Evolutionary conservation across 1,140 invertebrate genomes (phyloP), one percentile per base, ranked within the genome.

Genomic region (Hestina assimilis): DNA sequence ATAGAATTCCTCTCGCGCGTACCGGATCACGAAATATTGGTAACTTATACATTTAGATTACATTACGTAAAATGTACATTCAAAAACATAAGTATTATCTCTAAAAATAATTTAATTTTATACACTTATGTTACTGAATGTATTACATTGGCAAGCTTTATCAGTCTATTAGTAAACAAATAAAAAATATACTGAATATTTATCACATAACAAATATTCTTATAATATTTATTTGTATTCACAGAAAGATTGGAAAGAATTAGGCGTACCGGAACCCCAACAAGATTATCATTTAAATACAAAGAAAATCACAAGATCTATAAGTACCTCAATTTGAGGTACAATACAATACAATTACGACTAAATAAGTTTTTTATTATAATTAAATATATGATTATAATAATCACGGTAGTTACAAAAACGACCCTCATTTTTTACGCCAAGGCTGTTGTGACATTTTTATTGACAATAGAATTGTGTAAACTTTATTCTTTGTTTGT

Each of bases 1-100:
- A 86, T 99, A 26, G 98, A 99, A 89, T 96, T 99, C 66, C 90
- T 99, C 43, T 98, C 97, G 1, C 89, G 98, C 62, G 95, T 99
- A 59, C 98, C 98, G 12, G 97, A 98, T 78, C 95, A 98, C 76
- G 94, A 95, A 82, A 94, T 97, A 89, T 89, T 98, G 89, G 93
- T 96, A 40, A 8, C 28, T 33, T 17, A 47, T 17, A 19, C 4
- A 15, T 15, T 19, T 11, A 1, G 2, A 4, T 19, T 31, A 19
- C 4, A 20, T 6, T 15, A n/a, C n/a, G n/a, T n/a, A n/a, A n/a
- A n/a, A n/a, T n/a, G n/a, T n/a, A n/a, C n/a, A n/a, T n/a, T n/a
- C n/a, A n/a, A n/a, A n/a, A n/a, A n/a, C n/a, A n/a, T n/a, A n/a
- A n/a, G n/a, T n/a, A n/a, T n/a, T n/a, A n/a, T n/a, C n/a, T n/a